These are phyloP conservation scores for Diphyllodes magnificus DNA, from an alignment of 2,113 vertebrate species.

Conservation along the genomic window DNA sequence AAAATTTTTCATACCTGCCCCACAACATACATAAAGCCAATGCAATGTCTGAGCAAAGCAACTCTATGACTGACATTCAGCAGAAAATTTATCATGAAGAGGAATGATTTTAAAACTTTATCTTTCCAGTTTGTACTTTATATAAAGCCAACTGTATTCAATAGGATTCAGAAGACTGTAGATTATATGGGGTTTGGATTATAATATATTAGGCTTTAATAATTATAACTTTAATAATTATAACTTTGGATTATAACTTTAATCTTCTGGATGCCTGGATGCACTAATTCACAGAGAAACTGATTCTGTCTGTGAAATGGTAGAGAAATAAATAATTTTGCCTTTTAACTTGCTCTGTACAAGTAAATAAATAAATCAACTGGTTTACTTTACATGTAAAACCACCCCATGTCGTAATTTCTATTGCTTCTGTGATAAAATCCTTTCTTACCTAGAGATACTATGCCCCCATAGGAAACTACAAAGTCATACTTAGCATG, in stretches of 20 bases:
- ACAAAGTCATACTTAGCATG: neutral
- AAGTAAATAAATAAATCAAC: neutral
- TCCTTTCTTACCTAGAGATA: neutral
- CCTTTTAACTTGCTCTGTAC: neutral
- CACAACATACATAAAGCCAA: neutral
- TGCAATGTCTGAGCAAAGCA: neutral
- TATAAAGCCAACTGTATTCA: neutral
- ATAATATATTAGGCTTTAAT: no score
- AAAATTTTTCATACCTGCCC: neutral
- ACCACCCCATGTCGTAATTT: neutral
- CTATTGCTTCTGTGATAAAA: neutral
- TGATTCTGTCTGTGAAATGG: neutral
- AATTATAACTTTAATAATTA: no score
- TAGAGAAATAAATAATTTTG: neutral
- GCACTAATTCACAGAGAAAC: neutral
- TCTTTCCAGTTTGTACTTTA: neutral
- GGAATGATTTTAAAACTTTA: neutral
- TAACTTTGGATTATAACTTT: neutral
- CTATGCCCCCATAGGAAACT: neutral
- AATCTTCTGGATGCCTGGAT: neutral
- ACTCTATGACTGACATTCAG: neutral
- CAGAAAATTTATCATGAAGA: neutral
- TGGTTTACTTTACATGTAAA: neutral
- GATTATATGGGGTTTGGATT: neutral
- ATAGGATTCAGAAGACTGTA: neutral